These are phyloP conservation scores for Yponomeuta sedellus DNA, from an alignment of 2,888 invertebrate genomes.

Conservation along the genomic window DNA sequence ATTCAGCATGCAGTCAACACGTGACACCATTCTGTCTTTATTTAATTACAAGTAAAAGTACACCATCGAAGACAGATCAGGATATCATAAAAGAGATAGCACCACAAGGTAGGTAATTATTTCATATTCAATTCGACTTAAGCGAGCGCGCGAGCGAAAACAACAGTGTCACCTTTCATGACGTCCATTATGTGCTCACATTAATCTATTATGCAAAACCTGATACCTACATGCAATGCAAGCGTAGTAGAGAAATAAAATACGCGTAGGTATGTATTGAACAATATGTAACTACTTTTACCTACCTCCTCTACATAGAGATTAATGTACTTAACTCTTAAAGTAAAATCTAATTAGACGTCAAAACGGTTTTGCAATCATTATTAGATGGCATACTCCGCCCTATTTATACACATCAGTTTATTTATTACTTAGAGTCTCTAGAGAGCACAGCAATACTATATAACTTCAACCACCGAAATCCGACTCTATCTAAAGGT, in stretches of 20 bases:
- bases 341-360: no score
- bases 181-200: background rate
- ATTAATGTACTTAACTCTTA: background rate
- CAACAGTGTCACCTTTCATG: background rate
- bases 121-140: background rate
- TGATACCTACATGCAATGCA: background rate
- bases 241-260: background rate
- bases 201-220: background rate
- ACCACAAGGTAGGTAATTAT: no score
- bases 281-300: background rate
- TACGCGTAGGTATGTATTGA: no score
- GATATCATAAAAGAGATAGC: no score
- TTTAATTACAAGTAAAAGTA: no score
- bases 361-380: no score
- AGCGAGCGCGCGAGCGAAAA: background rate
- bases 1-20: no score
- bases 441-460: background rate
- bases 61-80: no score
- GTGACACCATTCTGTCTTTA: no score
- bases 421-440: background rate
- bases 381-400: no score
- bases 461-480: conserved; percentile 7
- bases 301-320: background rate
- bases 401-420: background rate
- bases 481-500: background rate